Evolutionary conservation across 2,113 vertebrate genomes (phyloP).

Genomic region (Pseudopipra pipra): DNA sequence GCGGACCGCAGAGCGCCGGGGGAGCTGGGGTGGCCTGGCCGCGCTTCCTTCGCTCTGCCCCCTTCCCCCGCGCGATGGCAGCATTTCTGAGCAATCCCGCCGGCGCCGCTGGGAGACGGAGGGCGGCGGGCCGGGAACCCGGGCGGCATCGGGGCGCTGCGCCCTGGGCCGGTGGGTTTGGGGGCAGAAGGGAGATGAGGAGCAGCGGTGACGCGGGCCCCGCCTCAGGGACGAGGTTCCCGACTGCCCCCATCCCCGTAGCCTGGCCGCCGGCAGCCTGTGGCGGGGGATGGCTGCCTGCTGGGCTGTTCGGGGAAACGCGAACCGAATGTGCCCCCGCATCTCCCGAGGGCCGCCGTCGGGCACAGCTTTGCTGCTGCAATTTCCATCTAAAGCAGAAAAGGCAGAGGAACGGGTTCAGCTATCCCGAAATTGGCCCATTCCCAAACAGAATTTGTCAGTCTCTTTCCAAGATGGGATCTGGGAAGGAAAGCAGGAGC

Average conservation of each 20-base stretch:
- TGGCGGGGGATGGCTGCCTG: accelerated
- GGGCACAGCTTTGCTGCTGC: accelerated
- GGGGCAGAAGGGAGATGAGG: neutral
- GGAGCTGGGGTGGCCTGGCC: accelerated
- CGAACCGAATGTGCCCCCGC: accelerated
- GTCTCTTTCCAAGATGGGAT: neutral
- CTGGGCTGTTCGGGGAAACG: neutral
- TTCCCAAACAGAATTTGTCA: neutral
- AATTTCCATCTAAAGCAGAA: accelerated
- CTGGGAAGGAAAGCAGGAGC: neutral
- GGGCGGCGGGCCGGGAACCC: neutral
- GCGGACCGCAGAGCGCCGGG: accelerated
- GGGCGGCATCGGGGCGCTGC: accelerated
- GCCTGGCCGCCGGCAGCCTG: accelerated
- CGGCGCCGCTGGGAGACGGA: neutral
- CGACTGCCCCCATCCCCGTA: accelerated
- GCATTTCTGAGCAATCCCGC: neutral
- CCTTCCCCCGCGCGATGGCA: slow-evolving; percentile 4
- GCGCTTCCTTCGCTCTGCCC: neutral
- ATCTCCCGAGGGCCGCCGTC: accelerated
- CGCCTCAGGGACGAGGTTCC: neutral
- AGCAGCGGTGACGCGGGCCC: no score
- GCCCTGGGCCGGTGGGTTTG: accelerated
- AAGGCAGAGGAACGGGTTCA: accelerated
- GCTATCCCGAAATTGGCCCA: accelerated